Evolutionary conservation across 1,140 invertebrate species (phyloP).

Genomic region (Drosophila sturtevanti): DNA sequence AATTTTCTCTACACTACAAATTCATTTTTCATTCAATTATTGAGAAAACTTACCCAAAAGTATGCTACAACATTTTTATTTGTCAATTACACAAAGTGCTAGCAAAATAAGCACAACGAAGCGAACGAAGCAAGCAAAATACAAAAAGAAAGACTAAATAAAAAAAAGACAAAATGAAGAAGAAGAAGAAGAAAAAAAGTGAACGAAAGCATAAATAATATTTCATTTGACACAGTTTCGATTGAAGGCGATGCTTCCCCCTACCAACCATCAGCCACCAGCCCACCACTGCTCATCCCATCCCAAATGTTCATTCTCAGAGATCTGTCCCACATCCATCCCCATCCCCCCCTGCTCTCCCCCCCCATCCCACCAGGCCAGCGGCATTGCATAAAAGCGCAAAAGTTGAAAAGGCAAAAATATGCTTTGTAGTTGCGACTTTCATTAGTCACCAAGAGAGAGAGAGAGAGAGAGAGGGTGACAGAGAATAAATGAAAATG

Average conservation of each 20-base stretch:
- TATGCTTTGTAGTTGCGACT: constrained; percentile 51
- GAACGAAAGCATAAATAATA: constrained; percentile 47
- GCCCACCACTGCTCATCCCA: background rate
- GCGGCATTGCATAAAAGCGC: constrained; percentile 35
- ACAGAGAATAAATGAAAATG: constrained; percentile 6
- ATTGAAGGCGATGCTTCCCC: background rate
- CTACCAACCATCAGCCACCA: no score
- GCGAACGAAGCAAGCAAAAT: background rate
- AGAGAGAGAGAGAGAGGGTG: constrained; percentile 40
- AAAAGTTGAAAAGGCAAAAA: constrained; percentile 42
- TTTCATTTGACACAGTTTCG: constrained; percentile 55
- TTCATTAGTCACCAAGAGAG: constrained; percentile 50
- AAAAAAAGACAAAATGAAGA: constrained; percentile 18
- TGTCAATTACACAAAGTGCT: constrained; percentile 51
- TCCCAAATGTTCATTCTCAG: background rate
- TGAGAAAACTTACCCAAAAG: background rate
- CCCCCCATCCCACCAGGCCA: constrained; percentile 16
- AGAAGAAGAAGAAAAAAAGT: constrained; percentile 21
- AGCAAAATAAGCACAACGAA: background rate
- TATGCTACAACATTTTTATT: background rate
- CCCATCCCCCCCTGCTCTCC: background rate
- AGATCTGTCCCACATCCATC: background rate
- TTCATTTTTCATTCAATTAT: background rate
- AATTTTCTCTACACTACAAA: no score
- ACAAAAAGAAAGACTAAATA: background rate